phyloP scores from a whole-genome alignment of 2,797 vertebrate genomes.

The Margarornis squamiger region DNA sequence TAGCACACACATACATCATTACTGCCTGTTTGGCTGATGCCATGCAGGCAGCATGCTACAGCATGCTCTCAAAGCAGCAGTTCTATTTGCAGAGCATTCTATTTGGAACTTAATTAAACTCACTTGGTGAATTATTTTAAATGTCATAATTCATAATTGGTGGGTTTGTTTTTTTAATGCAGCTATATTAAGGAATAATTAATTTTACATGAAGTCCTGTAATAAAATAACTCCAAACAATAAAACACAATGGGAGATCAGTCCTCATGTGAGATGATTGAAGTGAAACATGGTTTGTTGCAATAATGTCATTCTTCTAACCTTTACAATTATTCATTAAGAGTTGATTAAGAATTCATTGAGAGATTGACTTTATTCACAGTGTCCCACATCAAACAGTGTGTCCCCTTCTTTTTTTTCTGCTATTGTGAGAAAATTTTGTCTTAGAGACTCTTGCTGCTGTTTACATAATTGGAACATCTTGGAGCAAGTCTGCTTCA shows the following conservation, averaged over 20 bases:
- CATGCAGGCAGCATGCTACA: not conserved
- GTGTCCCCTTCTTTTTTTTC: not conserved
- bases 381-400: not conserved
- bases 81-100: conserved; percentile 26
- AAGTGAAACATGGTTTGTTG: not conserved
- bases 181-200: conserved; percentile 21
- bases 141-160: conserved; percentile 29
- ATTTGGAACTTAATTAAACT: conserved; percentile 43
- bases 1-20: not conserved
- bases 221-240: conserved; percentile 6
- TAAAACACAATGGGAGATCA: not conserved
- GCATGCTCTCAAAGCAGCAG: conserved; percentile 1
- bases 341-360: not conserved
- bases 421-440: not conserved
- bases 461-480: not conserved
- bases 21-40: not conserved
- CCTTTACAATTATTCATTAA: not conserved
- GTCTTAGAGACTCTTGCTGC: not conserved
- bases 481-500: not conserved
- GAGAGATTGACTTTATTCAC: not conserved
- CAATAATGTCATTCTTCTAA: not conserved
- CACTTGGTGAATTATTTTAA: conserved; percentile 46
- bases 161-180: not conserved
- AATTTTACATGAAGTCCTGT: conserved; percentile 9
- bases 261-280: not conserved